A percentile compares a stretch with the other conserved stretches of the same genome.
phyloP scores from a whole-genome alignment of 2,113 vertebrate species.

The Rattus norvegicus region DNA sequence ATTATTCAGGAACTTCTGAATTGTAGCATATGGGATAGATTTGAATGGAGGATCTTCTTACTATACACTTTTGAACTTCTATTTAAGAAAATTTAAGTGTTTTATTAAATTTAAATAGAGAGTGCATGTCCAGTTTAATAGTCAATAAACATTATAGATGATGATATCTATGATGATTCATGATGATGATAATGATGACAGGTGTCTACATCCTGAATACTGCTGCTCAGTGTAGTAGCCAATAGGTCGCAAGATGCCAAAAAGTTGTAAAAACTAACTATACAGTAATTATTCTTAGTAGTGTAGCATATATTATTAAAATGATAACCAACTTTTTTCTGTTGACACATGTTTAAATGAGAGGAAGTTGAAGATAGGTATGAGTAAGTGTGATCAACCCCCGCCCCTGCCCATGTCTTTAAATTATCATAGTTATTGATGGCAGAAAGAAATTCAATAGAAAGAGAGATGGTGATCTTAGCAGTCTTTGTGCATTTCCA shows the following conservation, averaged over 20 bases:
- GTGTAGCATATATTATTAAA: not conserved
- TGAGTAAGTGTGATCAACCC: not conserved
- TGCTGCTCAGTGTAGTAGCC: too few relatives aligned
- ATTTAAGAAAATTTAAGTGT: not conserved
- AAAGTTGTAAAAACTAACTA: not conserved
- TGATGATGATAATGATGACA: not conserved
- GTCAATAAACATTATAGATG: not conserved
- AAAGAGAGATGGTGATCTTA: not conserved
- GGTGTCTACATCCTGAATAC: too few relatives aligned
- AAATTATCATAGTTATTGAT: conserved; percentile 11
- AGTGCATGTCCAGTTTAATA: not conserved
- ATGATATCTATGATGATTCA: not conserved
- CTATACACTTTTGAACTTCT: not conserved
- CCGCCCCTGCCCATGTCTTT: not conserved
- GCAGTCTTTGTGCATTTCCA: not conserved
- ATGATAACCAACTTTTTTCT: not conserved
- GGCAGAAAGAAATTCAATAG: not conserved
- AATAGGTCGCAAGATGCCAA: not conserved
- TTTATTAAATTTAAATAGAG: not conserved
- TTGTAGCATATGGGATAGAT: not conserved
- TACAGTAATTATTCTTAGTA: not conserved
- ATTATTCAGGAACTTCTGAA: not conserved
- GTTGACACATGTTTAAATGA: not conserved
- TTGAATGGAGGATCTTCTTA: not conserved
- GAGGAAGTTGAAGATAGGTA: not conserved